Evolutionary conservation across 2,113 vertebrate genomes (phyloP).

Genomic region (Cyanoliseus patagonus): DNA sequence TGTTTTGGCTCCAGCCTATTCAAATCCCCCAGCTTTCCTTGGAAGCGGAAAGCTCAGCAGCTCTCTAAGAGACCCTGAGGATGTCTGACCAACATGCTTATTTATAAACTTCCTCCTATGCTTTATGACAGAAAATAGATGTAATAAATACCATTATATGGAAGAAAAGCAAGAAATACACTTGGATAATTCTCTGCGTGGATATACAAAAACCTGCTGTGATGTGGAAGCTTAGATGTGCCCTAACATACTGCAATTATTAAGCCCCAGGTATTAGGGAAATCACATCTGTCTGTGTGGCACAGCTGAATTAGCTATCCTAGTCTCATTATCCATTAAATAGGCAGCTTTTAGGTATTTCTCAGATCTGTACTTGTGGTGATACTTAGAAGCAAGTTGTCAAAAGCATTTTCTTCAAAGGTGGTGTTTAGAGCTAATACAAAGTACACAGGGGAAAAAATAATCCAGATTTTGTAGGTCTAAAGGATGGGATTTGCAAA

Average conservation of each 20-base stretch:
- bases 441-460: not conserved
- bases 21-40: not conserved
- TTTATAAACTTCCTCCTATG: not conserved
- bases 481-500: slow-evolving; percentile 24
- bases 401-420: slow-evolving; percentile 6
- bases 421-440: slow-evolving; percentile 1
- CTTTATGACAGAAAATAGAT: not conserved
- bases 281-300: not conserved
- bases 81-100: not conserved
- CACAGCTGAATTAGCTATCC: not conserved
- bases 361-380: not conserved
- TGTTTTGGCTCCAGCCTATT: not conserved
- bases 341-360: not conserved
- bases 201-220: not conserved
- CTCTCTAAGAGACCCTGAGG: not conserved
- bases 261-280: slow-evolving; percentile 43
- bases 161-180: not conserved
- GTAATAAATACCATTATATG: not conserved
- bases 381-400: slow-evolving; percentile 36
- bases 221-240: slow-evolving; percentile 27
- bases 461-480: slow-evolving; percentile 20
- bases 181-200: not conserved
- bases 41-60: slow-evolving; percentile 1
- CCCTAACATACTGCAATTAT: not conserved
- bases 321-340: not conserved